These are phyloP conservation scores for Oryzias javanicus DNA, from an alignment of 2,113 vertebrate genomes.

Conservation along the genomic window DNA sequence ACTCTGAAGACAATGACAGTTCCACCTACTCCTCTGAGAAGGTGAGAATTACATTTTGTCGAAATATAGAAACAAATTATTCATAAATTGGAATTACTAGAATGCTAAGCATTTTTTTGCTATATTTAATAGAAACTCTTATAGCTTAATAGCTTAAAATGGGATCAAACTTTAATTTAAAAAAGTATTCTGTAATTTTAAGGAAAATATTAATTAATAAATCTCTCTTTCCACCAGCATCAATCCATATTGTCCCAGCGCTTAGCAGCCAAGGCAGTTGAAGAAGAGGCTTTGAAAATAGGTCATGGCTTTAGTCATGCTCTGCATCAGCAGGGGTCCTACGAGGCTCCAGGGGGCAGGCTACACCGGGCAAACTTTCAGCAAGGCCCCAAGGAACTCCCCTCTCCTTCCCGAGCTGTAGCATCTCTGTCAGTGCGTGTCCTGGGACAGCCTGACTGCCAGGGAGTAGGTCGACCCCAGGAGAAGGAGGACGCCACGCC, in stretches of 20 bases:
- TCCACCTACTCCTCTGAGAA: constrained; percentile 59
- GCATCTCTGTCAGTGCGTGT: constrained; percentile 80
- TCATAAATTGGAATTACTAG: no score
- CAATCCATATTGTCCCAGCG: constrained; percentile 36
- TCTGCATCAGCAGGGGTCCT: constrained; percentile 40
- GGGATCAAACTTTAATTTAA: no score
- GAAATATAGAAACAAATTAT: no score
- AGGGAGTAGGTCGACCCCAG: constrained; percentile 63
- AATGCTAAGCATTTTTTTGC: no score
- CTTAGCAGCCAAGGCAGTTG: constrained; percentile 36
- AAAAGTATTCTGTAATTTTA: background rate
- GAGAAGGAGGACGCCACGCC: constrained; percentile 70
- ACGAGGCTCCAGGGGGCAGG: constrained; percentile 68
- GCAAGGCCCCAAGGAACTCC: constrained; percentile 67
- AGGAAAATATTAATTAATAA: background rate
- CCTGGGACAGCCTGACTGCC: constrained; percentile 71
- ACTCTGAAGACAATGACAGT: constrained; percentile 65
- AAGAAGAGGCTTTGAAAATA: constrained; percentile 29
- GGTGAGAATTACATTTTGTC: constrained; percentile 46
- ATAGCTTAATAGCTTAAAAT: no score
- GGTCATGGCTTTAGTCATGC: constrained; percentile 31
- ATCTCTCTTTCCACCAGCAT: constrained; percentile 43
- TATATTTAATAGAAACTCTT: no score
- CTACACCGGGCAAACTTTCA: constrained; percentile 58
- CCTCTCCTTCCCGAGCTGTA: constrained; percentile 75